Evolutionary conservation across 2,113 vertebrate genomes (phyloP).

Genomic region (Pimephales promelas): DNA sequence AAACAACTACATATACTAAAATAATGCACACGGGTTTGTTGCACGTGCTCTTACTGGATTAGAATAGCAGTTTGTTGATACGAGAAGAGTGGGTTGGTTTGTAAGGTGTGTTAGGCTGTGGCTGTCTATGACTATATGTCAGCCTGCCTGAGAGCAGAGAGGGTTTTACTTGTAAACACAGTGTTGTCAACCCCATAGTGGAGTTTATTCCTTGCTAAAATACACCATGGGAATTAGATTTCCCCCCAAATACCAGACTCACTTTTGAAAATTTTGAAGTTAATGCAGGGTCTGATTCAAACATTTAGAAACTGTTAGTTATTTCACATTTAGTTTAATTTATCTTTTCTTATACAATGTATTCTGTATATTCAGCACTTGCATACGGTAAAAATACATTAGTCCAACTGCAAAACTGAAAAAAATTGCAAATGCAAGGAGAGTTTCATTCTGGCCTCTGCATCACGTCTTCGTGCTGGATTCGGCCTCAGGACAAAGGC

Average conservation of each 20-base stretch:
- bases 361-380: no score
- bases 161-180: not conserved
- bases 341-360: not conserved
- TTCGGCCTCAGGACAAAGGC: no score
- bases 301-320: not conserved
- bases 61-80: not conserved
- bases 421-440: no score
- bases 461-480: no score
- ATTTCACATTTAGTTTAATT: not conserved
- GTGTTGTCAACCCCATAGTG: not conserved
- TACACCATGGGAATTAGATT: no score
- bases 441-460: no score
- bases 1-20: not conserved
- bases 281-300: not conserved
- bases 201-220: not conserved
- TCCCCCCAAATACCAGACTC: not conserved
- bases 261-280: not conserved
- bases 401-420: no score
- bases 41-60: not conserved
- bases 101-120: slow-evolving; percentile 3
- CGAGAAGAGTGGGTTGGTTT: not conserved
- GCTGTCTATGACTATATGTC: not conserved
- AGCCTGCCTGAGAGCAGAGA: not conserved
- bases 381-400: no score
- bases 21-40: not conserved